Evolutionary conservation across 92 coral and sea anemone species (phyloP).

Genomic region (Nematostella vectensis): DNA sequence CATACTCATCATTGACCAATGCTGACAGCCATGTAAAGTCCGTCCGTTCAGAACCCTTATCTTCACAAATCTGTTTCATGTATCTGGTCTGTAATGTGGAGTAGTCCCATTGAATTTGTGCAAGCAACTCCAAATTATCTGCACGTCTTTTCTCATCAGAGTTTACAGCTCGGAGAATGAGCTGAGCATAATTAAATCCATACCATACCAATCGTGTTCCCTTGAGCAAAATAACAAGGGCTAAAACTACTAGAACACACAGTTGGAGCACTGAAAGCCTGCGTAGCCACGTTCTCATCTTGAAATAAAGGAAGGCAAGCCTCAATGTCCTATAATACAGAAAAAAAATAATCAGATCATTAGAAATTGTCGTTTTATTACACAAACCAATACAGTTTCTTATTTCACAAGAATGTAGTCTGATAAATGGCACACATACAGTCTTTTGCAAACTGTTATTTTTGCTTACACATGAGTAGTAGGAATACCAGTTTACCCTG

Average conservation of each 20-base stretch:
- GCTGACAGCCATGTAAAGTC: constrained; percentile 52
- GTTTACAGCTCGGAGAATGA: constrained; percentile 9
- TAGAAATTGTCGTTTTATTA: no score
- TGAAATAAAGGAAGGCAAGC: no score
- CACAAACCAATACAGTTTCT: no score
- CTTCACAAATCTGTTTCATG: constrained; percentile 33
- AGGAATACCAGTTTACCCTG: no score
- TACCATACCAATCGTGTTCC: constrained; percentile 2
- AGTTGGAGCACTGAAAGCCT: background rate
- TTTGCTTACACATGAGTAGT: no score
- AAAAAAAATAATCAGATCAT: no score
- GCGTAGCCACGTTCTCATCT: background rate
- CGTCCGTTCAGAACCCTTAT: constrained; percentile 7
- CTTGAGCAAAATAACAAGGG: background rate
- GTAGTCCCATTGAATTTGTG: constrained; percentile 31
- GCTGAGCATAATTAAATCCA: constrained; percentile 12
- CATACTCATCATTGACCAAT: constrained; percentile 43
- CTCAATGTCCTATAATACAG: no score
- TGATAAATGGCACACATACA: no score
- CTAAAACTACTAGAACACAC: background rate
- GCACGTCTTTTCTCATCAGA: constrained; percentile 17
- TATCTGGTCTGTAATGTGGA: constrained; percentile 28
- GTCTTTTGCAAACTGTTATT: no score
- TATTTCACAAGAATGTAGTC: no score
- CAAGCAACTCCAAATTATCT: constrained; percentile 7